Conservation (phyloP, 2,888 invertebrate genomes). For the Hypercompe scribonia region DNA sequence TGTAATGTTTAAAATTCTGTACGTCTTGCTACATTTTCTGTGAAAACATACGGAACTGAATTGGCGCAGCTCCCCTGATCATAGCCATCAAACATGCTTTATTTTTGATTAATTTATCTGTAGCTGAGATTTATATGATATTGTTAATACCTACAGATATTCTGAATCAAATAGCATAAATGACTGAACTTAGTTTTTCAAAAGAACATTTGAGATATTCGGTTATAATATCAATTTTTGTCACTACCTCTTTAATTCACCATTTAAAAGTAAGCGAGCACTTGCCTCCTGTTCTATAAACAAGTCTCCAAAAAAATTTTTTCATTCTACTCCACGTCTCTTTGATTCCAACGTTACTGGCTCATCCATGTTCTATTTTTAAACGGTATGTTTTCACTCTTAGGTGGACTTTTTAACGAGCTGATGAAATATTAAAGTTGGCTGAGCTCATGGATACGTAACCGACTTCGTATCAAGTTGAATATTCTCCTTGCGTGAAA, state of each 20-base stretch:
- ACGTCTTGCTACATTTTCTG: conserved; percentile 4
- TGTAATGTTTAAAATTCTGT: conserved; percentile 25
- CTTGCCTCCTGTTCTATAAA: background rate
- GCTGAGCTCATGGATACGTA: conserved; percentile 31
- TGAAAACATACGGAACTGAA: conserved; percentile 23
- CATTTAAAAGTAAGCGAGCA: background rate
- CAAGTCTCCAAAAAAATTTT: background rate
- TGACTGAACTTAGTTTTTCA: no score
- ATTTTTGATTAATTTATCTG: no score
- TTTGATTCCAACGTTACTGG: background rate
- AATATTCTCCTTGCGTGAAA: conserved; percentile 28
- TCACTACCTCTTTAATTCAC: background rate
- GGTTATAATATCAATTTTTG: background rate
- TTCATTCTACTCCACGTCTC: no score
- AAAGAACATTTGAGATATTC: background rate
- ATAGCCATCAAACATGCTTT: no score
- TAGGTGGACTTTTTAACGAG: conserved; percentile 49
- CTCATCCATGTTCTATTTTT: background rate
- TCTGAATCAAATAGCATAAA: no score
- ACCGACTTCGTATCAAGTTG: conserved; percentile 28
- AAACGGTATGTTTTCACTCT: conserved; percentile 23
- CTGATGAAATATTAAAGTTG: conserved; percentile 44
- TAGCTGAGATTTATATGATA: no score
- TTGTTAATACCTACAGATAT: no score
- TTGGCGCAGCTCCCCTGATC: no score